Evolutionary conservation across 2,888 invertebrate species (phyloP).

Genomic region (Phyto melanocephala): DNA sequence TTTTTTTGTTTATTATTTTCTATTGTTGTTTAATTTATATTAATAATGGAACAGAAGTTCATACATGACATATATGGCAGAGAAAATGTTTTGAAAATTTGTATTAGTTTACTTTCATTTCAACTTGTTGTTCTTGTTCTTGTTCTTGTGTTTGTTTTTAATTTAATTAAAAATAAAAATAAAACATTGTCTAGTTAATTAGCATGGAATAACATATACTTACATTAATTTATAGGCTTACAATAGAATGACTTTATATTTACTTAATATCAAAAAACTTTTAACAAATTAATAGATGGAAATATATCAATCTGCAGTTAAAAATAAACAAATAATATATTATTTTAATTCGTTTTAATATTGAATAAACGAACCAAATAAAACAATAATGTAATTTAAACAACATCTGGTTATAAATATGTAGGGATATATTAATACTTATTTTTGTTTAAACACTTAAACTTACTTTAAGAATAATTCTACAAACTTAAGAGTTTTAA

Average conservation of each 20-base stretch:
- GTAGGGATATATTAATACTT: neutral
- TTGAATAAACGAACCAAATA: neutral
- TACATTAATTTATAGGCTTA: conserved; percentile 9
- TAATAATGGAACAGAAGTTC: conserved; percentile 52
- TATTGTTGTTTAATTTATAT: conserved; percentile 23
- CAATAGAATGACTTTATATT: neutral
- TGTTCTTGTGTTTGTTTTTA: neutral
- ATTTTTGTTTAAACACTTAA: too few relatives aligned
- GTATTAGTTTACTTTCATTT: neutral
- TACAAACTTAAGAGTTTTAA: too few relatives aligned
- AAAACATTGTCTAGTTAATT: neutral
- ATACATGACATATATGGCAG: conserved; percentile 53
- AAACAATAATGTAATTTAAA: neutral
- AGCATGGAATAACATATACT: conserved; percentile 36
- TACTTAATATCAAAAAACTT: conserved; percentile 31
- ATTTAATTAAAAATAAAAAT: neutral
- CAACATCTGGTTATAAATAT: neutral
- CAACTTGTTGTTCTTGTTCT: neutral
- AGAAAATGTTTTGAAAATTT: conserved; percentile 25
- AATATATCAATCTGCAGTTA: neutral
- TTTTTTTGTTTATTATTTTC: neutral
- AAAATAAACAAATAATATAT: conserved; percentile 15
- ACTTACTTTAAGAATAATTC: too few relatives aligned
- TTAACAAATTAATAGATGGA: conserved; percentile 30
- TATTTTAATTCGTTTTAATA: neutral